Conservation (phyloP, 2,113 vertebrate species). For the Psophia crepitans region DNA sequence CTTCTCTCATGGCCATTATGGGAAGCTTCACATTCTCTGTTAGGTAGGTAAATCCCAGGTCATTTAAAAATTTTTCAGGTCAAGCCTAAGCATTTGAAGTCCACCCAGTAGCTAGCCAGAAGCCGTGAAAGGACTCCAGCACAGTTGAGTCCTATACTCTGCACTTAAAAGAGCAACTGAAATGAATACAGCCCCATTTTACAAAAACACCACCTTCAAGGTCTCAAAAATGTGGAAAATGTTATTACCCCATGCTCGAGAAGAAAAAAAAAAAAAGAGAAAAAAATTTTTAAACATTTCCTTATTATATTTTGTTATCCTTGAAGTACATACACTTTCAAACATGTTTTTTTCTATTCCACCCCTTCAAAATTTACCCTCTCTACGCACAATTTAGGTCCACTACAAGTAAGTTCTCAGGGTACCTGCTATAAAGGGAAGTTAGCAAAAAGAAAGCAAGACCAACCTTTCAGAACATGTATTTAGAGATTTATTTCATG, state of each 20-base stretch:
- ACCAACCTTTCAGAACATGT: neutral
- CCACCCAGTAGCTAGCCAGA: neutral
- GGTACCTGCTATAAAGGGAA: neutral
- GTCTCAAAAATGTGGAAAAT: neutral
- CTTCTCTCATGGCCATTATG: neutral
- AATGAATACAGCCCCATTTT: constrained; percentile 10
- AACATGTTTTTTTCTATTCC: neutral
- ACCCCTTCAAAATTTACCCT: neutral
- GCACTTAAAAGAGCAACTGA: neutral
- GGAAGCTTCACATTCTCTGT: neutral
- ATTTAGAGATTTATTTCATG: neutral
- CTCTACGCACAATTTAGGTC: neutral
- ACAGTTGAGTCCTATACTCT: neutral
- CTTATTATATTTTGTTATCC: neutral
- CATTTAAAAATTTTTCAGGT: neutral
- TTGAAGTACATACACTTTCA: neutral
- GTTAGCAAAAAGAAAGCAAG: neutral
- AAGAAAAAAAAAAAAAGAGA: neutral
- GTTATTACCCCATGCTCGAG: neutral
- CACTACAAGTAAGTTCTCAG: neutral
- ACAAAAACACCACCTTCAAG: constrained; percentile 15
- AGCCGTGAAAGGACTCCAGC: constrained; percentile 1
- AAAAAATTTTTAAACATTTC: neutral
- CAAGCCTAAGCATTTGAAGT: constrained; percentile 5
- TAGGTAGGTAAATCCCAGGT: neutral